Evolutionary conservation across 2,797 vertebrate species (phyloP).

Genomic region (Anguilla pacifica): DNA sequence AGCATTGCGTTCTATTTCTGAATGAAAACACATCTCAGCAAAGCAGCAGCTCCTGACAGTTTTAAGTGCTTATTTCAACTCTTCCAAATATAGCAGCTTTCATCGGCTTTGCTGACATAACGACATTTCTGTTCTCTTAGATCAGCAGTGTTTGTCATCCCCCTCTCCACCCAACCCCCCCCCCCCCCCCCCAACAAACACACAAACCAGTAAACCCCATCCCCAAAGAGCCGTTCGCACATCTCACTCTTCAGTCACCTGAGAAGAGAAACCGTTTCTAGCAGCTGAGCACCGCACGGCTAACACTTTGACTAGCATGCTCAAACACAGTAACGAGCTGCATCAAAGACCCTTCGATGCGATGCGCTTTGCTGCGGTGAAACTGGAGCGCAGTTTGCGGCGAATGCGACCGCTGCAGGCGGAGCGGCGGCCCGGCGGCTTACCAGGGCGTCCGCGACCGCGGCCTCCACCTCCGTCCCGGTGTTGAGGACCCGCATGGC

Average conservation of each 20-base stretch:
- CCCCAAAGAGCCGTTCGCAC: not conserved
- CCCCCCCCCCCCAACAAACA: not conserved
- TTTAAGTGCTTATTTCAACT: not conserved
- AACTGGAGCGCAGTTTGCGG: not conserved
- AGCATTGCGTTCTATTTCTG: not conserved
- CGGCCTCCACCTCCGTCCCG: constrained; percentile 95
- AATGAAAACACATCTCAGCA: not conserved
- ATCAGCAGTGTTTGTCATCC: not conserved
- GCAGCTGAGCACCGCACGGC: not conserved
- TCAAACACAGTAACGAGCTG: not conserved
- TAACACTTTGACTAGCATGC: not conserved
- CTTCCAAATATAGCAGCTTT: not conserved
- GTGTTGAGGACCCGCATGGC: constrained; percentile 95
- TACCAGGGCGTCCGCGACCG: constrained; percentile 96
- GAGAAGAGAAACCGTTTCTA: not conserved
- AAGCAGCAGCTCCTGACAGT: not conserved
- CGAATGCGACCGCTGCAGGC: too few species aligned
- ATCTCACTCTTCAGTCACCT: not conserved
- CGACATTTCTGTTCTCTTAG: not conserved
- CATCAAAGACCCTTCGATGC: not conserved
- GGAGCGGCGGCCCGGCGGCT: constrained; percentile 45
- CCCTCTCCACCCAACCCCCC: not conserved
- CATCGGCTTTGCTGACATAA: not conserved
- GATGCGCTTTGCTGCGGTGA: not conserved
- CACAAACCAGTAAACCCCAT: not conserved